phyloP scores from a whole-genome alignment of 2,113 vertebrate species.

The Microcebus lehilahytsara region DNA sequence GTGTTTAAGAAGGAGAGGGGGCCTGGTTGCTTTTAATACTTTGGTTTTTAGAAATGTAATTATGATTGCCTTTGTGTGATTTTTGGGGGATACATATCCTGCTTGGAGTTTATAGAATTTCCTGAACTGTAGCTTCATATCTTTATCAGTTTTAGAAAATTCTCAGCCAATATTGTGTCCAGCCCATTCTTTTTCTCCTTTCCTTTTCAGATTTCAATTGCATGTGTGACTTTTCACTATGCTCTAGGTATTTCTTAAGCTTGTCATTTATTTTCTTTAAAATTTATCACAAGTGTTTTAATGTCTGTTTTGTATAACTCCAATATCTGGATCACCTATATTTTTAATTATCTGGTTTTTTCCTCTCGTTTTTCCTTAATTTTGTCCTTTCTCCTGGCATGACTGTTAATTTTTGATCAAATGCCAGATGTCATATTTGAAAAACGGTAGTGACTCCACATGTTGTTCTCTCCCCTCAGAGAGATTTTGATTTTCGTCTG shows the following conservation, averaged over 20 bases:
- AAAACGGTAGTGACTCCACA: neutral
- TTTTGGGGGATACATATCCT: neutral
- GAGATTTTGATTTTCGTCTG: neutral
- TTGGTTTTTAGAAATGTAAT: neutral
- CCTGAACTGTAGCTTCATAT: neutral
- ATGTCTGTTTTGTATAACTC: neutral
- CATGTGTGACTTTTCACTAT: neutral
- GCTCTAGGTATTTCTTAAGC: neutral
- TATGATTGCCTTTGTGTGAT: neutral
- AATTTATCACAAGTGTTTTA: neutral
- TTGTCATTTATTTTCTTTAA: neutral
- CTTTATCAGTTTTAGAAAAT: neutral
- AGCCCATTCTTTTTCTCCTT: neutral
- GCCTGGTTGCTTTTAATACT: neutral
- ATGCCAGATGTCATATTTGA: neutral
- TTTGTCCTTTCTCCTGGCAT: neutral
- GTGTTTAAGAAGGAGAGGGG: neutral
- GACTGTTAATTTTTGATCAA: neutral
- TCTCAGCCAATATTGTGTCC: neutral
- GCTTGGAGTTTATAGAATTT: neutral
- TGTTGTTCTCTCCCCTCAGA: neutral
- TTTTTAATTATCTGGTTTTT: neutral
- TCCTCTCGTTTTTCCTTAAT: neutral
- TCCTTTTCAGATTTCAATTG: neutral
- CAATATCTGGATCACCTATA: neutral